Evolutionary conservation across 1,140 invertebrate genomes (phyloP).

Genomic region (Battus philenor): DNA sequence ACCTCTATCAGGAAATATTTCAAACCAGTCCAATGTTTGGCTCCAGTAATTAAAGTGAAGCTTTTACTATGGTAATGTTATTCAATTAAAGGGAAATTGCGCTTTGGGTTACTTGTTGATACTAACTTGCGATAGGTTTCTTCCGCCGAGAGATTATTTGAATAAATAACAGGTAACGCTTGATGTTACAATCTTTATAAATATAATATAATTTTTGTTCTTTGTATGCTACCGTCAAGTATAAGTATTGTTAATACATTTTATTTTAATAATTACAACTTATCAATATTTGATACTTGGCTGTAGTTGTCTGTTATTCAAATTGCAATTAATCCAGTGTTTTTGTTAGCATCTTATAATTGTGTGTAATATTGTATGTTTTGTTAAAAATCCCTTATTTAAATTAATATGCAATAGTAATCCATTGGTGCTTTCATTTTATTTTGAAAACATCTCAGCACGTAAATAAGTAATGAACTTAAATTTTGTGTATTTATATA

Average conservation of each 20-base stretch:
- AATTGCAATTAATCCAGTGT: neutral
- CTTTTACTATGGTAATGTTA: constrained; percentile 65
- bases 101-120: constrained; percentile 46
- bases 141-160: constrained; percentile 34
- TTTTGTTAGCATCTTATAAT: too few relatives aligned
- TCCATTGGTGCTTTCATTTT: too few relatives aligned
- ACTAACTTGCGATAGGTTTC: constrained; percentile 51
- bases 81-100: constrained; percentile 65
- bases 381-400: too few relatives aligned
- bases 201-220: neutral
- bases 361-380: too few relatives aligned
- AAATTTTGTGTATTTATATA: too few relatives aligned
- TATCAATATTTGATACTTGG: too few relatives aligned
- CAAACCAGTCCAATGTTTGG: constrained; percentile 41
- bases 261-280: too few relatives aligned
- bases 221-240: too few relatives aligned
- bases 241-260: too few relatives aligned
- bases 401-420: too few relatives aligned
- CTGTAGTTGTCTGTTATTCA: neutral
- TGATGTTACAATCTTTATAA: neutral
- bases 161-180: constrained; percentile 9
- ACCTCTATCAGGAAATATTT: constrained; percentile 46
- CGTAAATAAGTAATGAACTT: too few relatives aligned
- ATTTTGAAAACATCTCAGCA: too few relatives aligned
- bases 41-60: constrained; percentile 56